A percentile compares a stretch with the other conserved stretches of the same genome.
phyloP scores from a whole-genome alignment of 2,888 invertebrate species.

The Mythimna vitellina region DNA sequence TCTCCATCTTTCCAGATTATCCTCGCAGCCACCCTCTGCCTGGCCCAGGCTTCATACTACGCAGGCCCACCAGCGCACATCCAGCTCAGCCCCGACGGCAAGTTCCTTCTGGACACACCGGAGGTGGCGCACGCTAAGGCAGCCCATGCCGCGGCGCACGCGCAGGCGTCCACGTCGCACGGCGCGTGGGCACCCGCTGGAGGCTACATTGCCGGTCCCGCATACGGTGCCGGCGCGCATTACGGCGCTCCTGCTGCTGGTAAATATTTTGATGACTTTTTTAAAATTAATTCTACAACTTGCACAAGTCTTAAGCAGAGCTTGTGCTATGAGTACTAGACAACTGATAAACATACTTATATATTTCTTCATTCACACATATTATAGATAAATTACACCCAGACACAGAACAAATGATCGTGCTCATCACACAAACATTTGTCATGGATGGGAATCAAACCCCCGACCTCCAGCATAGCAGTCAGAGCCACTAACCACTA shows the following conservation, averaged over 20 bases:
- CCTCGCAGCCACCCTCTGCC: slow-evolving; percentile 86
- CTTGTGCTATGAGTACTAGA: too few relatives aligned
- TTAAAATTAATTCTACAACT: too few relatives aligned
- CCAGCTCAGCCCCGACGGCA: slow-evolving; percentile 89
- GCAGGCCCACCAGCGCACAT: slow-evolving; percentile 86
- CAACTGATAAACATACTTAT: too few relatives aligned
- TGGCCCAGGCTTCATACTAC: slow-evolving; percentile 90
- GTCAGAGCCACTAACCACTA: too few relatives aligned
- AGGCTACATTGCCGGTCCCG: slow-evolving; percentile 73
- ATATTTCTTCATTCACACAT: too few relatives aligned
- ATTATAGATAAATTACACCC: too few relatives aligned
- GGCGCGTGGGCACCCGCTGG: slow-evolving; percentile 87
- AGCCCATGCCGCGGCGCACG: slow-evolving; percentile 86
- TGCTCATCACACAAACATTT: too few relatives aligned
- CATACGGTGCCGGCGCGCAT: slow-evolving; percentile 77
- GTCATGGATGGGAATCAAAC: too few relatives aligned
- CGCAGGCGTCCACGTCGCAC: slow-evolving; percentile 85
- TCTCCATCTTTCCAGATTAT: slow-evolving; percentile 79
- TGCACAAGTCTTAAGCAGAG: too few relatives aligned
- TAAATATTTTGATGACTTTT: slow-evolving; percentile 61
- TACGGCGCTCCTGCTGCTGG: slow-evolving; percentile 88
- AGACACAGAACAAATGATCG: too few relatives aligned
- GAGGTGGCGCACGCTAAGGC: slow-evolving; percentile 89
- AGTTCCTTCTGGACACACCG: slow-evolving; percentile 89
- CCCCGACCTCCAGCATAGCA: too few relatives aligned